Evolutionary conservation across 2,113 vertebrate species (phyloP), one percentile per base, ranked within the genome.

Genomic region (Bucco capensis): DNA sequence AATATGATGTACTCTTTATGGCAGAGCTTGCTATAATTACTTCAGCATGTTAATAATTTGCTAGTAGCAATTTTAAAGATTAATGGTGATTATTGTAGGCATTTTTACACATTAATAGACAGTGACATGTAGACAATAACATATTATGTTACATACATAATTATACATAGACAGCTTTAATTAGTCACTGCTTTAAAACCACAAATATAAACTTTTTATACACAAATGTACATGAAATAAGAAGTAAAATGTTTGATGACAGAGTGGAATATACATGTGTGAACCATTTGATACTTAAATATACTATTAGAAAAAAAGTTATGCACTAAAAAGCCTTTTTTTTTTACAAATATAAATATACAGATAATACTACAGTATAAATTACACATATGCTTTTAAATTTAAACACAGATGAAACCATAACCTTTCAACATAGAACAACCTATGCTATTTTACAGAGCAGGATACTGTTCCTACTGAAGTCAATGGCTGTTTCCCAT

Each of bases 181-280:
- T 97, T 96, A 94, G 96, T 94, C 97, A 97, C 94, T 97, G 93
- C 97, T 98, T 93, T 77, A 96, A 92, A 98, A 88, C 72, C 95
- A 95, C 93, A 96, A 97, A 97, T 96, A 97, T 97, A 96, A 97
- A 97, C 96, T 83, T 98, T n/a, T 97, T 98, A 98, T 98, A 96
- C 97, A 99, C 98, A 98, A 98, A 98, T 98, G 96, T 98, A 98
- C 98, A 98, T 49, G 5, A 97, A 97, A 97, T 97, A 97, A 53
- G 96, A 49, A 89, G 61, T 69, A 96, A 83, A 93, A 90, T 89
- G 37, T 95, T 96, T 93, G 91, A 96, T 96, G 96, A 97, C 89
- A 98, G 77, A 96, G 62, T 77, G 73, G 91, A 95, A 89, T 78
- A 89, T 49, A 89, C 87, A 97, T 76, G 19, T 35, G 47, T 19